A percentile compares a stretch with the other conserved stretches of the same genome.
Conservation (phyloP, 1,140 invertebrate species). For the Leptinotarsa texana region DNA sequence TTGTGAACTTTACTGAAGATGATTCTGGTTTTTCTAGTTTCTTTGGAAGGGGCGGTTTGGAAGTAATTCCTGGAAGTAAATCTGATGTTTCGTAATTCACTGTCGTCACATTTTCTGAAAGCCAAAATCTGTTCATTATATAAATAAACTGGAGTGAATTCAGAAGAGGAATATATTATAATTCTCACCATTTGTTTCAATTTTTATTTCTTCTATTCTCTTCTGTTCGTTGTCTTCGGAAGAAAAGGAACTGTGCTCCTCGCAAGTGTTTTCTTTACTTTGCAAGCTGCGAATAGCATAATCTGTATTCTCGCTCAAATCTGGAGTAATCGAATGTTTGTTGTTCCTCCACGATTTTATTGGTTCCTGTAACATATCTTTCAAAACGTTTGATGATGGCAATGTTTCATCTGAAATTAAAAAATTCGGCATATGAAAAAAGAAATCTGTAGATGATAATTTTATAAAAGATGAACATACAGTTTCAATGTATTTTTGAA, state of each 20-base stretch:
- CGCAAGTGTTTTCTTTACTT: conserved; percentile 32
- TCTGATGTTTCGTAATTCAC: neutral
- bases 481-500: too few relatives aligned
- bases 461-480: too few relatives aligned
- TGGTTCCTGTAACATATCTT: conserved; percentile 43
- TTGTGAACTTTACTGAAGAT: conserved; percentile 2
- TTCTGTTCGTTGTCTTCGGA: conserved; percentile 28
- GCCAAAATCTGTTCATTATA: neutral
- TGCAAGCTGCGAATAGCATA: conserved; percentile 24
- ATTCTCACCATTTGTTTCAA: neutral
- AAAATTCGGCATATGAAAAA: neutral
- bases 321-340: conserved; percentile 15
- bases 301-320: conserved; percentile 27
- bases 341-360: conserved; percentile 40
- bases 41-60: conserved; percentile 45
- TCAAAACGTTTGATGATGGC: conserved; percentile 44
- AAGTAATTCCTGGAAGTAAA: conserved; percentile 38
- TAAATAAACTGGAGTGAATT: neutral
- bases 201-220: neutral
- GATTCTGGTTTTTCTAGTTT: conserved; percentile 24
- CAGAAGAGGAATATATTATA: neutral
- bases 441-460: too few relatives aligned
- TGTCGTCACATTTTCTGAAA: neutral
- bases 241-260: conserved; percentile 29
- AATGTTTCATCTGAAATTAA: conserved; percentile 36